phyloP scores from a whole-genome alignment of 2,888 invertebrate genomes.

The Frankliniella intonsa region DNA sequence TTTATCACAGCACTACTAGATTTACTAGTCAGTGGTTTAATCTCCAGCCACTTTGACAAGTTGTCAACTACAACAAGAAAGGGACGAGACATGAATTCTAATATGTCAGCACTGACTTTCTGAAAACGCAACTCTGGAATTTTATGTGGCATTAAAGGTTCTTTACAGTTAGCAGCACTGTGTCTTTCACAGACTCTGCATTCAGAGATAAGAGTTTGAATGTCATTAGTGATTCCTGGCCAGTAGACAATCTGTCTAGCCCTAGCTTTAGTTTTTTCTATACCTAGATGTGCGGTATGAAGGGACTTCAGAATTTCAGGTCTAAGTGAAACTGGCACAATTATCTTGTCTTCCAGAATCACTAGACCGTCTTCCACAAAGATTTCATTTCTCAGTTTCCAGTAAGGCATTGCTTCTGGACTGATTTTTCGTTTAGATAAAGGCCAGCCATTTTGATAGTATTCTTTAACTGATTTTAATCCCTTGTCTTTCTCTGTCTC shows the following conservation, averaged over 20 bases:
- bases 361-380: constrained; percentile 32
- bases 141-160: constrained; percentile 35
- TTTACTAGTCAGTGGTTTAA: constrained; percentile 24
- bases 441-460: constrained; percentile 30
- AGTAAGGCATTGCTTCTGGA: constrained; percentile 30
- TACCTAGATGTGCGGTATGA: constrained; percentile 36
- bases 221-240: constrained; percentile 34
- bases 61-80: constrained; percentile 36
- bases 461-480: constrained; percentile 19
- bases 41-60: constrained; percentile 35
- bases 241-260: constrained; percentile 35
- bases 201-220: constrained; percentile 33
- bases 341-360: constrained; percentile 30
- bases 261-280: constrained; percentile 32
- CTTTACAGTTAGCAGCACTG: constrained; percentile 32
- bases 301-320: constrained; percentile 33
- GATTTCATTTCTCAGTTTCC: constrained; percentile 31
- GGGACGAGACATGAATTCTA: constrained; percentile 29
- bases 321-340: constrained; percentile 33
- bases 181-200: constrained; percentile 34
- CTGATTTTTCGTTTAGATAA: constrained; percentile 27
- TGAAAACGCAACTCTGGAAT: constrained; percentile 34
- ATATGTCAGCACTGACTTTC: constrained; percentile 33
- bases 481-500: constrained; percentile 28
- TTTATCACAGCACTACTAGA: constrained; percentile 31